A percentile compares a stretch with the other conserved stretches of the same genome.
phyloP scores from a whole-genome alignment of 1,140 invertebrate genomes.

The Bombus sylvicola region DNA sequence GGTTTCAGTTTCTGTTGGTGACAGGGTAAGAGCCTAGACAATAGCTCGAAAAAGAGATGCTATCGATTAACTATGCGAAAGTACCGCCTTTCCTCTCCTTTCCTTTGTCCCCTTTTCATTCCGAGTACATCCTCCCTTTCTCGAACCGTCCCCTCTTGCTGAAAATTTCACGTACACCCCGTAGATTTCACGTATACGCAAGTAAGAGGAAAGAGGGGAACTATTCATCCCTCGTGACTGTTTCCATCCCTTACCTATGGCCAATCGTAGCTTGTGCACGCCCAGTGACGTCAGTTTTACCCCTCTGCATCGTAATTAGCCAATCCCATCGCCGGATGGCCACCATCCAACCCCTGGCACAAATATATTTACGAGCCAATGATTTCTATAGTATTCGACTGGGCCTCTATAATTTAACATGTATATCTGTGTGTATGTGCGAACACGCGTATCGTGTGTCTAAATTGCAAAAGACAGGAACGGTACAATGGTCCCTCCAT shows the following conservation, averaged over 20 bases:
- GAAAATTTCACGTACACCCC: constrained; percentile 30
- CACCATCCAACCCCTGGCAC: constrained; percentile 44
- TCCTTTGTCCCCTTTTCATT: constrained; percentile 35
- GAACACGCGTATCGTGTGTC: constrained; percentile 17
- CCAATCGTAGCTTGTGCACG: constrained; percentile 76
- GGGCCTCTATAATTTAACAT: background rate
- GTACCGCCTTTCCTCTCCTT: constrained; percentile 53
- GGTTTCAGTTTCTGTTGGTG: constrained; percentile 32
- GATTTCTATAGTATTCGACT: constrained; percentile 56
- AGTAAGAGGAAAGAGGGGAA: constrained; percentile 11
- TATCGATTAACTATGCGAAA: constrained; percentile 65
- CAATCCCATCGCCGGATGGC: constrained; percentile 71
- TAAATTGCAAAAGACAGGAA: constrained; percentile 36
- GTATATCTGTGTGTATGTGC: background rate
- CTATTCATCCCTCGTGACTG: constrained; percentile 22
- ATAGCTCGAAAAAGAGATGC: constrained; percentile 38
- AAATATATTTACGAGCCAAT: constrained; percentile 74
- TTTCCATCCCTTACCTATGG: constrained; percentile 46
- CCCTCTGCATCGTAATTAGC: constrained; percentile 74
- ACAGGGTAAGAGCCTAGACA: constrained; percentile 12
- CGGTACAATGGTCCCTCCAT: constrained; percentile 32
- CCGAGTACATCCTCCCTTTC: background rate
- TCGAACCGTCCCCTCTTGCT: background rate
- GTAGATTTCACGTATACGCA: background rate
- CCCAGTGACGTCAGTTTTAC: constrained; percentile 75